A percentile compares a stretch with the other conserved stretches of the same genome.
phyloP scores from a whole-genome alignment of 2,113 vertebrate genomes.

The Myiozetetes cayanensis region DNA sequence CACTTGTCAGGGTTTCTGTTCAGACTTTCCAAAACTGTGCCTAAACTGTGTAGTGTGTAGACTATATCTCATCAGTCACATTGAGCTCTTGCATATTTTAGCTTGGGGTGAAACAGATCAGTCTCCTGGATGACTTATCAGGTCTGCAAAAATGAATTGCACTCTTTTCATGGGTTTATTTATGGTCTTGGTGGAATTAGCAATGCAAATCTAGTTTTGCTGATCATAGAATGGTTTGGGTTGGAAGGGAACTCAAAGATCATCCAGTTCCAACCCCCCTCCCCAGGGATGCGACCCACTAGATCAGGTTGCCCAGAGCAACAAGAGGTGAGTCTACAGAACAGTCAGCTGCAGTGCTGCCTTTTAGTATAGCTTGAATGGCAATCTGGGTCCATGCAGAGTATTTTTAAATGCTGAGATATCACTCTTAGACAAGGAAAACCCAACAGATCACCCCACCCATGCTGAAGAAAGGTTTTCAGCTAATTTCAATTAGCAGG shows the following conservation, averaged over 20 bases:
- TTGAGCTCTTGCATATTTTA: neutral
- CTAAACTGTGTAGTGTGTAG: neutral
- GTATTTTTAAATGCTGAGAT: neutral
- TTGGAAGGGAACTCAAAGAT: neutral
- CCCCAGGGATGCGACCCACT: neutral
- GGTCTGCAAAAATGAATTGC: neutral
- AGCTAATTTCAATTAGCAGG: neutral
- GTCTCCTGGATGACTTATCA: neutral
- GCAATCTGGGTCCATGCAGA: neutral
- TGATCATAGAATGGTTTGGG: neutral
- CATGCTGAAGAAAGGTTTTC: neutral
- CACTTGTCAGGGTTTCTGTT: neutral
- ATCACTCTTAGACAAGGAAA: neutral
- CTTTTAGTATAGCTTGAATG: neutral
- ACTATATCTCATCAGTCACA: neutral
- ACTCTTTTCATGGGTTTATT: neutral
- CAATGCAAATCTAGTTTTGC: neutral
- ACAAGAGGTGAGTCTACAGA: neutral
- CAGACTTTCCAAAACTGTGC: neutral
- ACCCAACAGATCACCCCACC: neutral
- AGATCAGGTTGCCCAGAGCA: neutral
- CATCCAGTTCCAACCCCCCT: neutral
- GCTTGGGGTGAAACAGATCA: neutral
- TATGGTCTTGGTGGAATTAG: neutral
- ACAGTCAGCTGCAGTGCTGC: fast-evolving